phyloP scores from a whole-genome alignment of 2,797 vertebrate species.

The Notolabrus celidotus region DNA sequence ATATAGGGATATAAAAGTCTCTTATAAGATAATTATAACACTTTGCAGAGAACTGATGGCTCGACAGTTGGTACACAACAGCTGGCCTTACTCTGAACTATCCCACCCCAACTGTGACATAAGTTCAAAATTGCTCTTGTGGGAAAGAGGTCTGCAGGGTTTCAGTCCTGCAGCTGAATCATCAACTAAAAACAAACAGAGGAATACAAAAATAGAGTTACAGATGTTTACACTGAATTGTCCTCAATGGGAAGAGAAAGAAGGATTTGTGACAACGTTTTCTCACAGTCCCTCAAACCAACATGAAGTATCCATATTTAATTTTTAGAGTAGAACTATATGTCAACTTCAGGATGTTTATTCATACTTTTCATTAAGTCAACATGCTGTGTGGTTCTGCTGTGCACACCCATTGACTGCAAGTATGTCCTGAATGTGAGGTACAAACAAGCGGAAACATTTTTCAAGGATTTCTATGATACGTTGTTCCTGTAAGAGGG shows the following conservation, averaged over 20 bases:
- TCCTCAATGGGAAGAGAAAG: neutral
- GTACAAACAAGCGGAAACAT: conserved; percentile 53
- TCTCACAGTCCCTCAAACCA: neutral
- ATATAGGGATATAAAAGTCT: neutral
- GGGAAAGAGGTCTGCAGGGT: conserved; percentile 42
- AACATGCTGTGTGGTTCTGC: conserved; percentile 36
- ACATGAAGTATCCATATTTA: conserved; percentile 1
- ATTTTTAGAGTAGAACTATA: neutral
- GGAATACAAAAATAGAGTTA: conserved; percentile 34
- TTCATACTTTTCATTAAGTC: conserved; percentile 46
- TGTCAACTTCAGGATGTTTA: conserved; percentile 66
- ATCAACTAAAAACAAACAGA: conserved; percentile 21
- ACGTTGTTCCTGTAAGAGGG: conserved; percentile 28
- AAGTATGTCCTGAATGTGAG: conserved; percentile 56
- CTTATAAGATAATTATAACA: conserved; percentile 3
- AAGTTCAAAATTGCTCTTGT: conserved; percentile 47
- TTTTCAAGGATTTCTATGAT: conserved; percentile 37
- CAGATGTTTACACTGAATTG: conserved; percentile 28
- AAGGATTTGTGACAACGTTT: neutral
- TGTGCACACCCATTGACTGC: conserved; percentile 26
- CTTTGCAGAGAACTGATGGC: conserved; percentile 18
- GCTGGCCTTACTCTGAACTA: conserved; percentile 42
- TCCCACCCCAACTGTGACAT: conserved; percentile 39
- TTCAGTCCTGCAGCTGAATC: conserved; percentile 46
- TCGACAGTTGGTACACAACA: conserved; percentile 40